phyloP scores from a whole-genome alignment of 1,140 invertebrate species.

The Apis dorsata region DNA sequence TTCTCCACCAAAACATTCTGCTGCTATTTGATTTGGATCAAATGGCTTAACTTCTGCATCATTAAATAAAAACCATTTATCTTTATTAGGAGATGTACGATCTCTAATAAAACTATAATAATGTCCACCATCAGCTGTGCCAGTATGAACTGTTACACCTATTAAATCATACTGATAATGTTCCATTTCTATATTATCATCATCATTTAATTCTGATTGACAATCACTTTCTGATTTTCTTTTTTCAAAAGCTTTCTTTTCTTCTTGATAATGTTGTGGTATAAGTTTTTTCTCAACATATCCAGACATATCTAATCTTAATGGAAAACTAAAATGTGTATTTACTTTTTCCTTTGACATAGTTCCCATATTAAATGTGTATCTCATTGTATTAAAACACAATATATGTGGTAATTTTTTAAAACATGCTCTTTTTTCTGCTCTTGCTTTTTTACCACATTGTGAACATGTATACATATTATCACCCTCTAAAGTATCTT shows the following conservation, averaged over 20 bases:
- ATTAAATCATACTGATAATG: slow-evolving; percentile 94
- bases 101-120: slow-evolving; percentile 98
- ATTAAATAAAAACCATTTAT: slow-evolving; percentile 97
- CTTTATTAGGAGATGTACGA: slow-evolving; percentile 85
- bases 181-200: slow-evolving; percentile 79
- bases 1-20: slow-evolving; percentile 98
- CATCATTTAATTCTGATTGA: slow-evolving; percentile 66
- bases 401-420: slow-evolving; percentile 95
- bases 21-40: slow-evolving; percentile 95
- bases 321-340: slow-evolving; percentile 97
- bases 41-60: slow-evolving; percentile 98
- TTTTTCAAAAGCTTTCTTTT: slow-evolving; percentile 76
- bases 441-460: slow-evolving; percentile 95
- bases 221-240: slow-evolving; percentile 76
- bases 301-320: slow-evolving; percentile 94
- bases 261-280: slow-evolving; percentile 90
- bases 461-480: slow-evolving; percentile 99
- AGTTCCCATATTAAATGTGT: slow-evolving; percentile 98
- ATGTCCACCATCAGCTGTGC: slow-evolving; percentile 97
- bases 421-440: slow-evolving; percentile 96
- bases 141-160: slow-evolving; percentile 97
- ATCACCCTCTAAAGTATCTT: slow-evolving; percentile 97
- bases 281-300: slow-evolving; percentile 97
- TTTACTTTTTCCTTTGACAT: slow-evolving; percentile 99
- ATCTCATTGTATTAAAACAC: slow-evolving; percentile 98